A percentile compares a stretch with the other conserved stretches of the same genome.
phyloP scores from a whole-genome alignment of 1,140 invertebrate genomes.

The Caerostris darwini region DNA sequence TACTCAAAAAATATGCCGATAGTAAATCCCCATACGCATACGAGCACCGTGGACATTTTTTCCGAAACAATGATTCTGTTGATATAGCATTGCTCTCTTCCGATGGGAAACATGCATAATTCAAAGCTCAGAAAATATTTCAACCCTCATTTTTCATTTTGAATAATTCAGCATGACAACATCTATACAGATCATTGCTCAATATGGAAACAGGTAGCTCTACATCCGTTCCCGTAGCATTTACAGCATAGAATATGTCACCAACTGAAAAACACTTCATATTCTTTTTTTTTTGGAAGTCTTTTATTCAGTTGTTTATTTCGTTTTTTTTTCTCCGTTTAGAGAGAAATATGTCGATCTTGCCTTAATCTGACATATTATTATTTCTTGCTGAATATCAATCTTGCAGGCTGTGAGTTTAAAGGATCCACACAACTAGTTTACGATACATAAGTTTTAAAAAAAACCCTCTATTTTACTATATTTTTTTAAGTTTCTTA shows the following conservation, averaged over 20 bases:
- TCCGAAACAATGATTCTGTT: not conserved
- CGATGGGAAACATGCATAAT: not conserved
- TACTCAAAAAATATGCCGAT: too few species aligned
- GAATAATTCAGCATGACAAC: not conserved
- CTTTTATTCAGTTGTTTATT: not conserved
- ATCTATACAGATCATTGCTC: not conserved
- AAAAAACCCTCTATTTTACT: too few species aligned
- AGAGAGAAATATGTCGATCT: not conserved
- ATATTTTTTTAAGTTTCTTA: too few species aligned
- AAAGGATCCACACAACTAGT: too few species aligned
- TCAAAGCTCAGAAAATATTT: not conserved
- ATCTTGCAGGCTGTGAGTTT: too few species aligned
- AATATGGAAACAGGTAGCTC: not conserved
- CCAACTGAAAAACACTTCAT: not conserved
- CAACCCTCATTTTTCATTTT: not conserved
- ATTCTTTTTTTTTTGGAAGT: not conserved
- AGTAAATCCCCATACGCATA: too few species aligned
- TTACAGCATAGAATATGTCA: not conserved
- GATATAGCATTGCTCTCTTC: not conserved
- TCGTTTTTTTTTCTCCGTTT: not conserved
- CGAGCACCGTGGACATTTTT: not conserved
- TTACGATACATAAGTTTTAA: too few species aligned
- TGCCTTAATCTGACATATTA: not conserved
- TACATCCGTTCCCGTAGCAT: not conserved
- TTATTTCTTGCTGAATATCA: too few species aligned